These are phyloP conservation scores for Dendronephthya gigantea DNA, from an alignment of 64 coral and sea anemone species.

Conservation along the genomic window DNA sequence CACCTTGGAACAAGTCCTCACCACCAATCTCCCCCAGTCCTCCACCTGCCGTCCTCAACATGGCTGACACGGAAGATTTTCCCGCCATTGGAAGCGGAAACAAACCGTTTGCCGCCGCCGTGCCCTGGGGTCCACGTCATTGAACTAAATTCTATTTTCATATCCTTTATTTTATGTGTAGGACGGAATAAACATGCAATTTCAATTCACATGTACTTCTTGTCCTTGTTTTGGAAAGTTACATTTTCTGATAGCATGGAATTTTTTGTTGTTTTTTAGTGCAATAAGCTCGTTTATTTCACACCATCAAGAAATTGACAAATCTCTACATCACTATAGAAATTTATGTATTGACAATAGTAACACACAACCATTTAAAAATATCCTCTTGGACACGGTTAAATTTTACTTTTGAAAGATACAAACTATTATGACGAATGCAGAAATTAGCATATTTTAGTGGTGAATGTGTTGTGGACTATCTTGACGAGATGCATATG, in stretches of 20 bases:
- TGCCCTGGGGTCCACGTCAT: background rate
- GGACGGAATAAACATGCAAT: background rate
- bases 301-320: too few species aligned
- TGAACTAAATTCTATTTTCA: background rate
- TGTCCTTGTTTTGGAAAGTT: background rate
- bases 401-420: too few species aligned
- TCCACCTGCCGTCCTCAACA: constrained; percentile 56
- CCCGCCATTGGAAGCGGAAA: constrained; percentile 54
- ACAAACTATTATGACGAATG: too few species aligned
- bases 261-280: too few species aligned
- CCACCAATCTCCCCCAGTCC: background rate
- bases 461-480: too few species aligned
- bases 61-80: constrained; percentile 72
- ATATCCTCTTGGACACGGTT: too few species aligned
- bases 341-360: too few species aligned
- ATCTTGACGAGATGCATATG: too few species aligned
- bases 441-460: too few species aligned
- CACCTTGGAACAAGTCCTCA: constrained; percentile 61
- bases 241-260: background rate
- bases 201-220: background rate
- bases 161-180: background rate
- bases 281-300: too few species aligned
- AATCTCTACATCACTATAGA: too few species aligned
- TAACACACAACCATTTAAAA: too few species aligned
- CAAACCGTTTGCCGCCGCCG: background rate